Conservation (phyloP, 2,113 vertebrate species). For the Alces alces region DNA sequence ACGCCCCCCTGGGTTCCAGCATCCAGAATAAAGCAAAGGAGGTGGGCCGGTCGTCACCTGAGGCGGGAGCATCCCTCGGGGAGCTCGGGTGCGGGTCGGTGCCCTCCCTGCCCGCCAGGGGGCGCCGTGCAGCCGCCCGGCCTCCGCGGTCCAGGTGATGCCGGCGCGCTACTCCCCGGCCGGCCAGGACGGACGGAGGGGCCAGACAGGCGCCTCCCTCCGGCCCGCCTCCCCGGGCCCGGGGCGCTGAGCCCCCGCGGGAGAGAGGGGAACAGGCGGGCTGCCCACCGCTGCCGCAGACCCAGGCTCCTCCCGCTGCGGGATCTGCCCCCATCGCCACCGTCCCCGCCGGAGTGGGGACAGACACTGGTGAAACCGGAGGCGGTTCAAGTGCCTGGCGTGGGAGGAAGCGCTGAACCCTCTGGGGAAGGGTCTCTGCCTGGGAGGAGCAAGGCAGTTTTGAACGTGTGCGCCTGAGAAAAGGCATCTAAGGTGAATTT, state of each 20-base stretch:
- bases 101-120: background rate
- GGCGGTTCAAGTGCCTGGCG: background rate
- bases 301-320: background rate
- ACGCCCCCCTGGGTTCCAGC: background rate
- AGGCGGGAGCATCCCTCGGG: accelerated
- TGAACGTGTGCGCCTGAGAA: accelerated
- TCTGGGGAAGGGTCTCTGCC: background rate
- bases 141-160: background rate
- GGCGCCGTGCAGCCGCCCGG: background rate
- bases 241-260: accelerated
- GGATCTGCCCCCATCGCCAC: accelerated
- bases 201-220: no score
- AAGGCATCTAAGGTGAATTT: background rate
- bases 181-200: accelerated
- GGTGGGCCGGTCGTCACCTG: background rate
- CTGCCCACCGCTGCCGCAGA: background rate
- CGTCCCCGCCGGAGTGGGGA: no score
- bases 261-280: accelerated
- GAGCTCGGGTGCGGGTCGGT: accelerated
- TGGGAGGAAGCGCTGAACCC: background rate
- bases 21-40: background rate
- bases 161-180: background rate
- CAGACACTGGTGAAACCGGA: accelerated
- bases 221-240: background rate
- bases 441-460: no score